Base-by-base conservation (phyloP, 2,888 invertebrate species). In the Lobophora halterata region DNA sequence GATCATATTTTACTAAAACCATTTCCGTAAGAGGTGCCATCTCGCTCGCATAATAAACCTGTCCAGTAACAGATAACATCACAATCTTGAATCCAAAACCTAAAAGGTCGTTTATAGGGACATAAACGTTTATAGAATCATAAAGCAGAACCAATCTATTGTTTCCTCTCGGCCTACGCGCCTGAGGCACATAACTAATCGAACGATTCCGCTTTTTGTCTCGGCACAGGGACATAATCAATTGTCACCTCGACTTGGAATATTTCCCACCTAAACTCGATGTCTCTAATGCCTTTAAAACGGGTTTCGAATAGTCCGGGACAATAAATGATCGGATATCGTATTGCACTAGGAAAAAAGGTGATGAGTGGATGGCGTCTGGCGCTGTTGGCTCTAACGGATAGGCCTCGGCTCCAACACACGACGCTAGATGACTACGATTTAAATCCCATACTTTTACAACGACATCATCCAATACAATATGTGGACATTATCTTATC, bases 41-140 rank as follows among this genome's bases (percentile, higher is more conserved):
- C 65, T 66, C 70, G 66, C 68, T 72, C 71, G 66, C 55, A 65
- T 72, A 75, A 80, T 81, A 83, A 83, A 83, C 76, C 75, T 75
- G 78, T 81, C 79, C 44, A 46, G 38, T 52, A 46, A 46, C 58
- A 63, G 83, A 82, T 83, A 83, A 73, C 71, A 83, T 83, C 82
- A 73, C 74, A 77, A 81, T 77, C 73, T 77, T 57, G 55, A 68
- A 66, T 70, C 76, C 75, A 72, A 82, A 80, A 81, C 78, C 78
- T 77, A 80, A 83, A 80, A 80, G 69, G 68, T 72, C 81, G 75
- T 82, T 85, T 82, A 82, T 79, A 73, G 73, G 73, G 64, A 73
- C 78, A 85, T 87, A 81, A 86, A 86, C 79, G 80, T 83, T 87
- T 86, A 83, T 86, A 74, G 81, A 85, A 79, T 82, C 85, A 82